Evolutionary conservation across 2,888 invertebrate genomes (phyloP).

Genomic region (Platerodrilus igneus): DNA sequence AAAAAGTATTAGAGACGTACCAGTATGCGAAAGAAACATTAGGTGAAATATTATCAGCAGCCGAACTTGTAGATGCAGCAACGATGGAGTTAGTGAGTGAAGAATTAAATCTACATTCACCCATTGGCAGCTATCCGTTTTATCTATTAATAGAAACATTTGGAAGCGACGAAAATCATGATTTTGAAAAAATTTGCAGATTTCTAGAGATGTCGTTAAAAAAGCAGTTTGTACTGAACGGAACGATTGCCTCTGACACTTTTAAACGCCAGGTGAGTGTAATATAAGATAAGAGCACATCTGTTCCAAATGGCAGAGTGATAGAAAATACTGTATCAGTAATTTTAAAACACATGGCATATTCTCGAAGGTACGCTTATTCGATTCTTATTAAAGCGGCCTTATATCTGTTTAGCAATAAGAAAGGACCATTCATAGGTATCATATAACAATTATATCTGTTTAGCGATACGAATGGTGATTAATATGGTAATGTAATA

Average conservation of each 20-base stretch:
- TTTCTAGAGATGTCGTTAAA: slow-evolving; percentile 73
- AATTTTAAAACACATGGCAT: no score
- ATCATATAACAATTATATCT: no score
- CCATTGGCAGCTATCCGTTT: slow-evolving; percentile 67
- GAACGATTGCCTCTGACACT: slow-evolving; percentile 75
- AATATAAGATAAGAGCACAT: no score
- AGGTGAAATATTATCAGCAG: slow-evolving; percentile 89
- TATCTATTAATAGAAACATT: slow-evolving; percentile 82
- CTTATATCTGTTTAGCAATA: no score
- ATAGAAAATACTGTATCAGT: no score
- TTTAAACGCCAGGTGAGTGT: slow-evolving; percentile 64
- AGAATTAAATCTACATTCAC: slow-evolving; percentile 57
- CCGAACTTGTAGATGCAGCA: slow-evolving; percentile 84
- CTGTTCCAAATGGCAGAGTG: no score
- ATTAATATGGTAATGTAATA: no score
- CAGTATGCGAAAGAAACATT: slow-evolving; percentile 66
- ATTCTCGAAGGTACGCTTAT: no score
- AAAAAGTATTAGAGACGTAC: slow-evolving; percentile 72
- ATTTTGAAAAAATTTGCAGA: slow-evolving; percentile 74
- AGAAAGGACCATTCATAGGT: no score
- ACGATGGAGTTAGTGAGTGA: slow-evolving; percentile 62
- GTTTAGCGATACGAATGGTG: no score
- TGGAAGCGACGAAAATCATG: slow-evolving; percentile 78
- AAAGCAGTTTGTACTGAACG: slow-evolving; percentile 69
- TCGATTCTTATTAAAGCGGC: no score